Evolutionary conservation across 2,888 invertebrate species (phyloP).

Genomic region (Nymphalis urticae): DNA sequence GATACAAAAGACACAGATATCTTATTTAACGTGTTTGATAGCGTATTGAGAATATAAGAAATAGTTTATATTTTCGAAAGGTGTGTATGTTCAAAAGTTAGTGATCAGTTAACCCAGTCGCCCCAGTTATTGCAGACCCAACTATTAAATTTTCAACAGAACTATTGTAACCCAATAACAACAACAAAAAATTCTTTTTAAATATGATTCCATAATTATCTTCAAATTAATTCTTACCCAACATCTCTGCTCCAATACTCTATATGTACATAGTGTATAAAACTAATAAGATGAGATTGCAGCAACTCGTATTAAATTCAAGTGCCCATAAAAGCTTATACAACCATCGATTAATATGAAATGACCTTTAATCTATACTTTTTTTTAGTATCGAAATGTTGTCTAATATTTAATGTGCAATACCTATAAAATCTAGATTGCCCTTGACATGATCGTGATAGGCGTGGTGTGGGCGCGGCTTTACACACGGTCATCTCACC

Average conservation of each 20-base stretch:
- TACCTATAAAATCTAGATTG: slow-evolving; percentile 11
- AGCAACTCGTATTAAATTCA: not conserved
- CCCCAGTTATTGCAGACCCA: no score
- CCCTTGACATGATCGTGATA: slow-evolving; percentile 28
- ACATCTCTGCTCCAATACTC: not conserved
- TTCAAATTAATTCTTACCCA: not conserved
- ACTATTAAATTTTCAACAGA: no score
- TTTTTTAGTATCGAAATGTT: slow-evolving; percentile 1
- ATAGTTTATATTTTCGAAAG: no score
- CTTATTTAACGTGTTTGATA: no score
- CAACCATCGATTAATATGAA: no score
- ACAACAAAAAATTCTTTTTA: no score
- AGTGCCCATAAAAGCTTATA: not conserved
- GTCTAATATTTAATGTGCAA: not conserved
- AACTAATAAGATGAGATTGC: not conserved
- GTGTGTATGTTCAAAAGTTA: no score
- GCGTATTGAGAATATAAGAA: no score
- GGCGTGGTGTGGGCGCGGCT: slow-evolving; percentile 28
- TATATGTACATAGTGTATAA: not conserved
- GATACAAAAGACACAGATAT: no score
- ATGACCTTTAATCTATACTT: not conserved
- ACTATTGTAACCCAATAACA: no score
- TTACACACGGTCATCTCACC: slow-evolving; percentile 24
- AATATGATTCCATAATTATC: not conserved
- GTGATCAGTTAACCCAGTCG: no score